A percentile compares a stretch with the other conserved stretches of the same genome.
These are phyloP conservation scores for Digitonthophagus gazella DNA, from an alignment of 2,888 invertebrate genomes.

Conservation along the genomic window DNA sequence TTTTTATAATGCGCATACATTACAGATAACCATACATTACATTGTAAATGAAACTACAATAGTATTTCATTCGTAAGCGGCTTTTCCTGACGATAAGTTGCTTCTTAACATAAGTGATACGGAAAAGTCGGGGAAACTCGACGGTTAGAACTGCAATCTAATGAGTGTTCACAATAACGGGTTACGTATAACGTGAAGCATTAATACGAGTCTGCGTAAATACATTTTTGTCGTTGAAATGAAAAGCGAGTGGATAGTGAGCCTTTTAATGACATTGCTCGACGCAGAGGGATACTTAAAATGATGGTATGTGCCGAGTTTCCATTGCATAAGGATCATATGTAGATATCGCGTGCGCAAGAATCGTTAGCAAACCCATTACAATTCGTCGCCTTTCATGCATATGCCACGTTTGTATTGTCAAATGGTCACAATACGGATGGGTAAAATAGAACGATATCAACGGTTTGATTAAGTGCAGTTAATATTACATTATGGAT, in stretches of 20 bases:
- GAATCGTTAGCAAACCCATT: too few species aligned
- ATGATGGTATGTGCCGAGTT: too few species aligned
- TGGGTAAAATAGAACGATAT: too few species aligned
- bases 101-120: neutral
- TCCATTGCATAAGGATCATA: too few species aligned
- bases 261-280: neutral
- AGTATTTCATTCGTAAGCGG: neutral
- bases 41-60: neutral
- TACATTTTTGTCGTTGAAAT: neutral
- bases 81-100: neutral
- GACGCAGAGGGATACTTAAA: neutral
- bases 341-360: too few species aligned
- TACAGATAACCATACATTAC: neutral
- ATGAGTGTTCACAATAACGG: neutral
- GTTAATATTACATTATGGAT: too few species aligned
- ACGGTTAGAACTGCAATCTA: neutral
- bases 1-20: neutral
- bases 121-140: neutral
- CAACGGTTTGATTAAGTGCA: too few species aligned
- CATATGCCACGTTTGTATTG: too few species aligned
- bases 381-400: too few species aligned
- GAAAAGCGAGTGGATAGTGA: too few species aligned
- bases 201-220: neutral
- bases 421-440: too few species aligned
- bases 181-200: neutral